Evolutionary conservation across 2,113 vertebrate genomes (phyloP).

Genomic region (Bettongia penicillata): DNA sequence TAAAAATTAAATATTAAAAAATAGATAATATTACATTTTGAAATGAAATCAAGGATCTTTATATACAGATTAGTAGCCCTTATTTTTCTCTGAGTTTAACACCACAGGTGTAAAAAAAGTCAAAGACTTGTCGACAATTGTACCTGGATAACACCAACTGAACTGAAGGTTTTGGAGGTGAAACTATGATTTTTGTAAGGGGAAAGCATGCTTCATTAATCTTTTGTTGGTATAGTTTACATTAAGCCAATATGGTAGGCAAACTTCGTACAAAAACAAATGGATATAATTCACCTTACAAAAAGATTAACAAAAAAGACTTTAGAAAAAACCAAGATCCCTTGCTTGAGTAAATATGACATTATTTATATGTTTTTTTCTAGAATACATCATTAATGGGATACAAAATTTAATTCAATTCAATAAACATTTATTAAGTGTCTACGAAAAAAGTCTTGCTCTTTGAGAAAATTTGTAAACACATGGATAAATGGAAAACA

Average conservation of each 20-base stretch:
- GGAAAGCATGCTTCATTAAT: conserved; percentile 5
- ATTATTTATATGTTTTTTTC: background rate
- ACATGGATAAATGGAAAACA: background rate
- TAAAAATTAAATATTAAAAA: too few species aligned
- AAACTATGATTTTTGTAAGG: conserved; percentile 1
- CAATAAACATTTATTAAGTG: background rate
- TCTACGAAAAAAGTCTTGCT: background rate
- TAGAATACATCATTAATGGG: background rate
- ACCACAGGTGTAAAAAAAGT: background rate
- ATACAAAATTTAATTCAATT: background rate
- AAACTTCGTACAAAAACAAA: background rate
- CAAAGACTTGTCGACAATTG: rapidly evolving
- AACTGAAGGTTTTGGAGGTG: background rate
- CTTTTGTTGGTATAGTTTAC: background rate
- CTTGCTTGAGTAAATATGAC: background rate
- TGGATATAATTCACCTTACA: background rate
- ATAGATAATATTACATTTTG: too few species aligned
- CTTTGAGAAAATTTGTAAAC: conserved; percentile 1
- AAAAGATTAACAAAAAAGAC: background rate
- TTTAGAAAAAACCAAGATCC: too few species aligned
- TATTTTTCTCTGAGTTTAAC: too few species aligned
- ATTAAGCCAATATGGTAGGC: background rate
- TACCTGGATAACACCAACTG: background rate
- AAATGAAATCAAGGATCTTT: too few species aligned
- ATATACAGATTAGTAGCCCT: too few species aligned